Percentiles rank a stretch among this genome's conserved stretches.
Conservation (phyloP, 2,113 vertebrate species). For the Vulpes lagopus region DNA sequence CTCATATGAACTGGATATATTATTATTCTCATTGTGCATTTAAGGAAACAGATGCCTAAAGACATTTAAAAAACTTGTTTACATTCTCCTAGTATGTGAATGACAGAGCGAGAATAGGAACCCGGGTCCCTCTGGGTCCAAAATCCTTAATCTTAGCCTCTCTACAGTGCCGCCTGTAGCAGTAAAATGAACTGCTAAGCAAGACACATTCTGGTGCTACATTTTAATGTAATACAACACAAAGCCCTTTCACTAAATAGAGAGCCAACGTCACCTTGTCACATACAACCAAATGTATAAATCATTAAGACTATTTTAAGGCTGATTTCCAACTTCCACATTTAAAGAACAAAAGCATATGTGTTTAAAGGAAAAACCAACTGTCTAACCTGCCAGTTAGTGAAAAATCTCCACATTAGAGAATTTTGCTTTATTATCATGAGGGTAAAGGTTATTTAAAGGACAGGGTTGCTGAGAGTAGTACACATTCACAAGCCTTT, state of each 20-base stretch:
- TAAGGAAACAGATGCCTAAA: conserved; percentile 18
- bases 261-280: conserved; percentile 29
- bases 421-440: background rate
- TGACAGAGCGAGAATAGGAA: conserved; percentile 12
- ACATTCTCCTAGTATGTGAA: conserved; percentile 27
- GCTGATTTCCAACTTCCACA: conserved; percentile 29
- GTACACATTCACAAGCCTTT: background rate
- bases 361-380: background rate
- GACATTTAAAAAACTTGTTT: background rate
- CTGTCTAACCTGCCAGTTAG: background rate
- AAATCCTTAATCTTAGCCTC: conserved; percentile 44
- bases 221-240: background rate
- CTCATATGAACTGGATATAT: background rate
- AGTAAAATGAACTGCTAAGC: conserved; percentile 49
- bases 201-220: conserved; percentile 31
- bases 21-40: conserved; percentile 18
- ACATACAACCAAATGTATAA: background rate
- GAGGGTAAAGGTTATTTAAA: conserved; percentile 25
- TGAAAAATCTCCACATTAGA: background rate
- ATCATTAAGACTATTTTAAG: background rate
- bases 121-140: background rate
- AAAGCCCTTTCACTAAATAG: background rate
- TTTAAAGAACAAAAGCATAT: conserved; percentile 15
- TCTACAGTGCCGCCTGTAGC: background rate
- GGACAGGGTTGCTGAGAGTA: background rate